A percentile compares a stretch with the other conserved stretches of the same genome.
These are phyloP conservation scores for Amphipoea lucens DNA, from an alignment of 2,888 invertebrate genomes.

Conservation along the genomic window DNA sequence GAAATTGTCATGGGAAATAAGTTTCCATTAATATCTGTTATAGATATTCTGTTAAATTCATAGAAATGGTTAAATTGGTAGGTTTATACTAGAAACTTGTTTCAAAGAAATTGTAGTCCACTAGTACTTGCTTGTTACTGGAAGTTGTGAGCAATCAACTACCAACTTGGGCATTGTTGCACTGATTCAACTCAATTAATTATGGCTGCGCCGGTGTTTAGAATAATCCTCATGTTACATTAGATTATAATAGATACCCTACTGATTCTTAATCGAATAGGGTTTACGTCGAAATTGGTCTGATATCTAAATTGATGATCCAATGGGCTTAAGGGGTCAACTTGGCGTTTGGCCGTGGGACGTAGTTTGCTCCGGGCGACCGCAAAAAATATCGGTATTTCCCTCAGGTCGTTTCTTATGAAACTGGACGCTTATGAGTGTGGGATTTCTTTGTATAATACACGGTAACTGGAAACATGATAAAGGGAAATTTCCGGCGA, in stretches of 20 bases:
- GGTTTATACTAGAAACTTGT: slow-evolving; percentile 13
- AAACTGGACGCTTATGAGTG: not conserved
- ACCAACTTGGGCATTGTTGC: slow-evolving; percentile 53
- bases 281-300: slow-evolving; percentile 7
- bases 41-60: slow-evolving; percentile 1
- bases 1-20: not conserved
- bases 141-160: slow-evolving; percentile 48
- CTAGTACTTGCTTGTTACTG: slow-evolving; percentile 34
- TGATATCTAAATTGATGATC: slow-evolving; percentile 10
- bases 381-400: slow-evolving; percentile 14
- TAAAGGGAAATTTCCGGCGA: not conserved
- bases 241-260: slow-evolving; percentile 14
- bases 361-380: not conserved
- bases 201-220: slow-evolving; percentile 16
- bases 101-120: slow-evolving; percentile 27
- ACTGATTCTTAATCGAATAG: slow-evolving; percentile 22
- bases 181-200: slow-evolving; percentile 55
- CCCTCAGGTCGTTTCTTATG: not conserved
- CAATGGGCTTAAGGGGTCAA: not conserved
- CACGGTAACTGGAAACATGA: not conserved
- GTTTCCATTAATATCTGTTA: not conserved
- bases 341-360: slow-evolving; percentile 12
- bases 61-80: not conserved
- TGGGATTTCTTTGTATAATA: slow-evolving; percentile 14
- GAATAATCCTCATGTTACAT: slow-evolving; percentile 8